Conservation (phyloP, 2,113 vertebrate species). For the Phoenicopterus ruber region DNA sequence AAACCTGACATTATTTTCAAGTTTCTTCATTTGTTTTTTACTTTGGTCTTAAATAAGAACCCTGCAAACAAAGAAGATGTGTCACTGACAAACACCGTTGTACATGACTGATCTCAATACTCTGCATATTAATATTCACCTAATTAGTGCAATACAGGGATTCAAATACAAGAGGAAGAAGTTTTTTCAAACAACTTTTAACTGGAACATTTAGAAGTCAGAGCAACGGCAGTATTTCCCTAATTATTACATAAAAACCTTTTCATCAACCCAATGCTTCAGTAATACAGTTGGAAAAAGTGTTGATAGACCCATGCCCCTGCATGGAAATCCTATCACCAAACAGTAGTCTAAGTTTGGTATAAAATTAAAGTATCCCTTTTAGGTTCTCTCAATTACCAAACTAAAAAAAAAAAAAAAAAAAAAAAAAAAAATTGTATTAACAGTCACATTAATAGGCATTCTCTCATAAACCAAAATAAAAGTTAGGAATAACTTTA, state of each 20-base stretch:
- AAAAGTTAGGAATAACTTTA: neutral
- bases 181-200: neutral
- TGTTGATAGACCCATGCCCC: too few species aligned
- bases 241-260: neutral
- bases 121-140: neutral
- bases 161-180: neutral
- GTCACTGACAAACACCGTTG: neutral
- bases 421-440: neutral
- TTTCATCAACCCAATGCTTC: neutral
- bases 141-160: neutral
- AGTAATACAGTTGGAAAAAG: neutral
- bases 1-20: neutral
- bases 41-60: neutral
- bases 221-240: neutral
- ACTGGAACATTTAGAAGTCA: neutral
- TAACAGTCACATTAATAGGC: neutral
- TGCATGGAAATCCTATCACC: neutral
- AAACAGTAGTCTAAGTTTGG: neutral
- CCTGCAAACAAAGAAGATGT: neutral
- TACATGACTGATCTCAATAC: neutral
- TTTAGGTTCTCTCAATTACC: neutral
- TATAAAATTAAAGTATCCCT: neutral
- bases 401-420: neutral
- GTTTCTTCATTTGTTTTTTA: neutral
- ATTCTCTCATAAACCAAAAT: neutral